These are phyloP conservation scores for Cancer borealis DNA, from an alignment of 2,888 invertebrate species.

Conservation along the genomic window DNA sequence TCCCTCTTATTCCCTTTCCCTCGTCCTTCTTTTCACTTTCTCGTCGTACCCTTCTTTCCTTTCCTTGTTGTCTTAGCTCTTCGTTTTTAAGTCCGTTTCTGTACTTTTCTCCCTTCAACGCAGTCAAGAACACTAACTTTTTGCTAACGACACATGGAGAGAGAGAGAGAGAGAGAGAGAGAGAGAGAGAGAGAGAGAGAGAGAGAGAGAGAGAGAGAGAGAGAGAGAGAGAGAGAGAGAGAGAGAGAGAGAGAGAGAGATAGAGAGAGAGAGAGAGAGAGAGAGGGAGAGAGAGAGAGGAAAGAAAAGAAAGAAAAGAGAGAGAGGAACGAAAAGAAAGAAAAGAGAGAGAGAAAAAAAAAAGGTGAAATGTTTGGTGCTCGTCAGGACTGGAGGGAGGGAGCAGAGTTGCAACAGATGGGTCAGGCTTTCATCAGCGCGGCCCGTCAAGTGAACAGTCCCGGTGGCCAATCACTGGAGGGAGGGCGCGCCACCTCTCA, in stretches of 20 bases:
- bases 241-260: not conserved
- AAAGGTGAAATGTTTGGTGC: not conserved
- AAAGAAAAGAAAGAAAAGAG: not conserved
- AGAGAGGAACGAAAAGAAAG: not conserved
- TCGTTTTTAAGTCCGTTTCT: not conserved
- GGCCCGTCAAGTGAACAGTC: slow-evolving; percentile 61
- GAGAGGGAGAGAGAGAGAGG: not conserved
- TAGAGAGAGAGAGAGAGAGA: slow-evolving; percentile 9
- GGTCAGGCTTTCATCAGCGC: slow-evolving; percentile 58
- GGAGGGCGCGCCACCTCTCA: slow-evolving; percentile 51
- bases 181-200: slow-evolving; percentile 46
- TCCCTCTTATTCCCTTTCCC: not conserved
- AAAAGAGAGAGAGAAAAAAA: not conserved
- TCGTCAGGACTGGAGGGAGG: slow-evolving; percentile 22
- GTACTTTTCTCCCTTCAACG: not conserved
- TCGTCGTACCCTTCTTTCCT: not conserved
- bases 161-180: slow-evolving; percentile 31
- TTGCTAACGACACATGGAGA: not conserved
- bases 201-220: slow-evolving; percentile 45
- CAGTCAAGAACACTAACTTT: not conserved
- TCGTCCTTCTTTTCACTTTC: not conserved
- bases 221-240: slow-evolving; percentile 48
- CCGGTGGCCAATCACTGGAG: slow-evolving; percentile 44
- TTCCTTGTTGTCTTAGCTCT: not conserved
- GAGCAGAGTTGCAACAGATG: slow-evolving; percentile 48